Conservation (phyloP, 2,797 vertebrate species). For the Catamblyrhynchus diadema region DNA sequence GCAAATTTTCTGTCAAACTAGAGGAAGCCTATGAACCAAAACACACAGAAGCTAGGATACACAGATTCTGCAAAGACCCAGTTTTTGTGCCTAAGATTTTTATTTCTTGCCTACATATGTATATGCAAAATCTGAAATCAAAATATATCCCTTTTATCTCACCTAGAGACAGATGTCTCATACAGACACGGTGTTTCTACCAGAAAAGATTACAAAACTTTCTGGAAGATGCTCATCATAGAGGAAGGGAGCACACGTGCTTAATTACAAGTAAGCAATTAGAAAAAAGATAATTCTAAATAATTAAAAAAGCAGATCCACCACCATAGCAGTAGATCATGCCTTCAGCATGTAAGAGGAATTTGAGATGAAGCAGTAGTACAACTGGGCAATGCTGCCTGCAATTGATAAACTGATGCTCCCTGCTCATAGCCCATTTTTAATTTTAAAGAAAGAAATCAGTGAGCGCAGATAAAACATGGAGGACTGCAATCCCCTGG, state of each 20-base stretch:
- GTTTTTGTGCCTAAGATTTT: background rate
- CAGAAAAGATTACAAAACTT: background rate
- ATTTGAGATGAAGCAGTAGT: background rate
- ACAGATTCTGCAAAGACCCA: background rate
- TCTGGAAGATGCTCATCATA: background rate
- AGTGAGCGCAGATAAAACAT: background rate
- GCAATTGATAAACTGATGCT: background rate
- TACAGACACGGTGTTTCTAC: accelerated
- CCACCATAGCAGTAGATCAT: background rate
- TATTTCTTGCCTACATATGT: background rate
- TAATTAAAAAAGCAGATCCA: background rate
- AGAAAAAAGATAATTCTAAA: background rate
- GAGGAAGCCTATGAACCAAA: background rate
- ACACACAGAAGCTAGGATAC: background rate
- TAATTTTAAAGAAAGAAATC: slow-evolving; percentile 34
- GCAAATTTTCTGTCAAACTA: background rate
- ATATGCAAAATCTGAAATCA: background rate
- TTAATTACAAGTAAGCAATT: background rate
- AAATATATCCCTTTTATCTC: background rate
- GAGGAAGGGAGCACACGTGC: background rate
- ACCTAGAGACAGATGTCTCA: background rate
- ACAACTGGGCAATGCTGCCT: background rate
- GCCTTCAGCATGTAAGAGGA: background rate
- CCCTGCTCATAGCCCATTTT: background rate
- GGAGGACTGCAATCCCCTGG: slow-evolving; percentile 34